Percentiles rank a stretch among this genome's conserved stretches.
These are phyloP conservation scores for Tenualosa thibaudeaui DNA, from an alignment of 2,797 vertebrate species.

Conservation along the genomic window DNA sequence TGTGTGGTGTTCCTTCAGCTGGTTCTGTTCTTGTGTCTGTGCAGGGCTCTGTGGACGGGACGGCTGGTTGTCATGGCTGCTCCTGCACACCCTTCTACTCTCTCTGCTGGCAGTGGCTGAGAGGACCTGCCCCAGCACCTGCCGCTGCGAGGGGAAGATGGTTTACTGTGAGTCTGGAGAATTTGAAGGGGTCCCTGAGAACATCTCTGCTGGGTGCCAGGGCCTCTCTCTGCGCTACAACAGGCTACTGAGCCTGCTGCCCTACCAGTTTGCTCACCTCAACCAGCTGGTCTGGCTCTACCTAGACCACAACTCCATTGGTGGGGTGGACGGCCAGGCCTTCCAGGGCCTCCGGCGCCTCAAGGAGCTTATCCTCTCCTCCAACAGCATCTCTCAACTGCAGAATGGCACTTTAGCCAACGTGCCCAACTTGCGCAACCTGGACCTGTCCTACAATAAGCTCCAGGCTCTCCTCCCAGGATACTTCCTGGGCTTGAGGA, in stretches of 20 bases:
- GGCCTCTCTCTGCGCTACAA: conserved; percentile 94
- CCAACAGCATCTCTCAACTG: conserved; percentile 89
- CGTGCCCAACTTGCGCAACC: conserved; percentile 89
- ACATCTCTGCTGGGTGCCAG: conserved; percentile 90
- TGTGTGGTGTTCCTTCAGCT: neutral
- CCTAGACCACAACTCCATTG: conserved; percentile 93
- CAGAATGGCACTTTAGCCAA: conserved; percentile 90
- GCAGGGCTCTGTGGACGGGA: conserved; percentile 62
- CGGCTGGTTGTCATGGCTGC: conserved; percentile 44
- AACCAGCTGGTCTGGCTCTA: conserved; percentile 97
- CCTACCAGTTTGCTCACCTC: conserved; percentile 93
- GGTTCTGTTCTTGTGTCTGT: conserved; percentile 42
- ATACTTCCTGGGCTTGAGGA: conserved; percentile 91
- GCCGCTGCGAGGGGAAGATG: conserved; percentile 95
- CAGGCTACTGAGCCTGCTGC: conserved; percentile 86
- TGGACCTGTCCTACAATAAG: conserved; percentile 95
- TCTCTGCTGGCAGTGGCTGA: conserved; percentile 81
- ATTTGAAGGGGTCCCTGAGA: conserved; percentile 89
- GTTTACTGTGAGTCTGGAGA: conserved; percentile 95
- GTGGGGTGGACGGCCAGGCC: conserved; percentile 82
- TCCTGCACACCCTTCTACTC: conserved; percentile 74
- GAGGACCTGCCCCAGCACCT: conserved; percentile 88
- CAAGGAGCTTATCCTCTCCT: conserved; percentile 95
- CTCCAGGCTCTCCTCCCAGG: conserved; percentile 85
- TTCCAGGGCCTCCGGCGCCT: conserved; percentile 93